phyloP scores from a whole-genome alignment of 2,888 invertebrate species.

The Sarcophaga subvicina region DNA sequence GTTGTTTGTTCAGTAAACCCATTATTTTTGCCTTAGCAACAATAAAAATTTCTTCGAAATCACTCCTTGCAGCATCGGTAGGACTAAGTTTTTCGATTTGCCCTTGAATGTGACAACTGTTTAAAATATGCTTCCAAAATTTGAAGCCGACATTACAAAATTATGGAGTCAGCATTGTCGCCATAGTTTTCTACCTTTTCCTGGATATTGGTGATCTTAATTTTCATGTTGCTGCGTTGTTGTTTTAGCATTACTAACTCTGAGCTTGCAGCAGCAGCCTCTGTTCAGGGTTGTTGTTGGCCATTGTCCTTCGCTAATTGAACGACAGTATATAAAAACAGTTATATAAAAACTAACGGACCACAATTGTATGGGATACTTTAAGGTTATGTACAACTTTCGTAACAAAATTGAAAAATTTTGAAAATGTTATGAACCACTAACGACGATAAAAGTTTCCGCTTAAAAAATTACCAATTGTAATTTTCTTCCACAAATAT shows the following conservation, averaged over 20 bases:
- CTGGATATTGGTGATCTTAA: constrained; percentile 31
- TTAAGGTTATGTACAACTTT: too few species aligned
- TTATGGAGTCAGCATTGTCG: constrained; percentile 41
- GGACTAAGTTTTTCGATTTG: constrained; percentile 47
- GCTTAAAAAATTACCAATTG: neutral
- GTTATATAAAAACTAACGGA: too few species aligned
- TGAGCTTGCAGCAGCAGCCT: neutral
- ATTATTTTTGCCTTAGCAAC: constrained; percentile 27
- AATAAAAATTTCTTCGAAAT: constrained; percentile 46
- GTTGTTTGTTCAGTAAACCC: neutral
- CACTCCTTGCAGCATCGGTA: constrained; percentile 28
- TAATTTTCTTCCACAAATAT: too few species aligned
- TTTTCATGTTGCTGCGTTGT: constrained; percentile 39
- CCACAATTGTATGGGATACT: too few species aligned
- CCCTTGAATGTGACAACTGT: constrained; percentile 47
- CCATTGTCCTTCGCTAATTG: too few species aligned
- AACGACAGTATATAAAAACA: too few species aligned
- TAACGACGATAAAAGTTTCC: neutral
- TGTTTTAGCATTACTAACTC: constrained; percentile 4
- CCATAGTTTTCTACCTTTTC: constrained; percentile 50
- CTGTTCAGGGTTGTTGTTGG: neutral
- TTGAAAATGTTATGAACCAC: neutral
- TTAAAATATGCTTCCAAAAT: constrained; percentile 59
- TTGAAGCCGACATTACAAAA: constrained; percentile 55
- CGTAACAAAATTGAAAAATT: too few species aligned